phyloP scores from a whole-genome alignment of 2,888 invertebrate genomes.

The Cylindroiulus punctatus region DNA sequence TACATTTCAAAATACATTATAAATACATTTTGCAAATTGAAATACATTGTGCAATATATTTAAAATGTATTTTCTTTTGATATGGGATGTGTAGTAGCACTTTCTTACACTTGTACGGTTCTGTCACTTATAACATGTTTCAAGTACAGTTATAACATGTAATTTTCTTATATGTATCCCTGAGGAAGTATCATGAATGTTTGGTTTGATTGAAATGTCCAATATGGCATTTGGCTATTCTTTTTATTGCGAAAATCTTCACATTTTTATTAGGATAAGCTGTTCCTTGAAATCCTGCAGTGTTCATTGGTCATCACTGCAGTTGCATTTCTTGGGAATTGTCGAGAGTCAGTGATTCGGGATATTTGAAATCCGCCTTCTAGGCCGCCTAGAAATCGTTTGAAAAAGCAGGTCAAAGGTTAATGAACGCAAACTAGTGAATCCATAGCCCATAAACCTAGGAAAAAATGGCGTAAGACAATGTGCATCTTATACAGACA shows the following conservation, averaged over 20 bases:
- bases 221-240: too few relatives aligned
- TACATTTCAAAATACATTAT: too few relatives aligned
- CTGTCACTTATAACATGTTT: too few relatives aligned
- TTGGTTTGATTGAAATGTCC: too few relatives aligned
- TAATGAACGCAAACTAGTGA: slow-evolving; percentile 15
- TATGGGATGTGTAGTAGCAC: too few relatives aligned
- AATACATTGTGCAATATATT: too few relatives aligned
- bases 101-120: too few relatives aligned
- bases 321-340: background rate
- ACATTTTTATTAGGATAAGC: background rate
- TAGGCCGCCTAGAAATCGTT: background rate
- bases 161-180: too few relatives aligned
- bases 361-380: background rate
- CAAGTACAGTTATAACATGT: too few relatives aligned
- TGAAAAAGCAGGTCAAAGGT: background rate
- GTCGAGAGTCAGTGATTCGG: background rate
- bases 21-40: too few relatives aligned
- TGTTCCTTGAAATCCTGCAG: background rate
- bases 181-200: too few relatives aligned
- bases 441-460: background rate
- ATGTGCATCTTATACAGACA: background rate
- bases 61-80: too few relatives aligned
- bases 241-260: background rate
- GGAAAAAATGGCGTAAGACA: background rate
- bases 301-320: background rate